Evolutionary conservation across 2,113 vertebrate species (phyloP), one percentile per base, ranked within the genome.

Genomic region (Phoenicopterus ruber): DNA sequence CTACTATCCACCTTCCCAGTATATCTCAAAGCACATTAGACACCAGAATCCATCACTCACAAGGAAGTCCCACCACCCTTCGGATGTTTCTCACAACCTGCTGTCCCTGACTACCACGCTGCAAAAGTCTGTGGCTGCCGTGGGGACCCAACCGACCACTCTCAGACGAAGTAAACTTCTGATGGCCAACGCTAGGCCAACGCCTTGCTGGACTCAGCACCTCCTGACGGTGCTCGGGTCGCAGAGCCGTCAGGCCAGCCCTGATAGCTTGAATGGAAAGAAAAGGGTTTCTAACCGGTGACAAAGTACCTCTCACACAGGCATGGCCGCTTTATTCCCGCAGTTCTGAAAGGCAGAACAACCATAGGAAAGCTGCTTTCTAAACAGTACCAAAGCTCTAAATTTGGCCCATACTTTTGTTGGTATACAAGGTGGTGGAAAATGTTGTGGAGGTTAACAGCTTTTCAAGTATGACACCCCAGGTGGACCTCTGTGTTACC

Each of bases 291-390:
- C 46, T 83, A 87, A 78, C 63, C 46, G 70, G 61, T 82, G 62
- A 87, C 66, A 88, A 90, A 90, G 40, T 93, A 88, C 54, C 63
- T 57, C 83, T 88, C 62, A 82, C 94, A 72, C 50, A 65, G 94
- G 66, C 61, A 89, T 5, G 16, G 19, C 31, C 2, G 9, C 61
- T 70, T 77, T 67, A 47, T 77, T 81, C 67, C 67, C 4, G 9
- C 59, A 67, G 40, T 92, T 90, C 82, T 88, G 88, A 95, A 88
- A 58, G 58, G 61, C 58, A 83, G 83, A 89, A 74, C 36, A 94
- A 82, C 73, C 40, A 29, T n/a, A 86, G 81, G 88, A 87, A 93
- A 96, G 61, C 66, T 78, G 91, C 94, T 84, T 87, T 61, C 66
- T 86, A 24, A 91, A 65, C 38, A 76, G 54, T 61, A 94, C 77